These are phyloP conservation scores for Drosophila kepulauana DNA, from an alignment of 1,140 invertebrate genomes.

Conservation along the genomic window DNA sequence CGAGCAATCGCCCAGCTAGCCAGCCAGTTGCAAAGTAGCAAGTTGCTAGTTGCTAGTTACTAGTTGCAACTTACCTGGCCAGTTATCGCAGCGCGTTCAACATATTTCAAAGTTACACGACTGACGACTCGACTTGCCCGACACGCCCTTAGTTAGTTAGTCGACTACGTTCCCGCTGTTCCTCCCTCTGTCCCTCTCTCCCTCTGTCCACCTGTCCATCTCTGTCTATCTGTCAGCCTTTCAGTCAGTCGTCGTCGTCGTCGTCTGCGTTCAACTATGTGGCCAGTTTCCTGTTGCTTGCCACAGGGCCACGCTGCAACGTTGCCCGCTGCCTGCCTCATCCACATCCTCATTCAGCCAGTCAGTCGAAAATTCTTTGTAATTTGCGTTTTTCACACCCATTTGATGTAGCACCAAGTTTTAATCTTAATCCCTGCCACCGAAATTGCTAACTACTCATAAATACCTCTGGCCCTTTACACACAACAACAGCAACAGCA, in stretches of 20 bases:
- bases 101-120: slow-evolving; percentile 82
- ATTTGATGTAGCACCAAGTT: slow-evolving; percentile 79
- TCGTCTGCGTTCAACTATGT: slow-evolving; percentile 57
- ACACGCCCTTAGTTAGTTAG: slow-evolving; percentile 82
- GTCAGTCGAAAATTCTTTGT: slow-evolving; percentile 69
- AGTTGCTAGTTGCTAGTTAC: slow-evolving; percentile 49
- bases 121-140: slow-evolving; percentile 65
- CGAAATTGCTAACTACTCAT: slow-evolving; percentile 77
- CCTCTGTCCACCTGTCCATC: slow-evolving; percentile 22
- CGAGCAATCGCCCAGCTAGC: slow-evolving; percentile 7
- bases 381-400: slow-evolving; percentile 82
- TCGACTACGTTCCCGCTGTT: slow-evolving; percentile 28
- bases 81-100: slow-evolving; percentile 77
- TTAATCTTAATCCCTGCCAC: slow-evolving; percentile 81
- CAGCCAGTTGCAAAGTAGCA: slow-evolving; percentile 26
- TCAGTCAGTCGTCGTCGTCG: neutral
- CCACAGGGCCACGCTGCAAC: slow-evolving; percentile 41
- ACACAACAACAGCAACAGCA: too few species aligned
- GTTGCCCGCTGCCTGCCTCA: neutral
- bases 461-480: slow-evolving; percentile 38
- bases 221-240: slow-evolving; percentile 22
- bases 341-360: neutral
- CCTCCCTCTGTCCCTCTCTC: slow-evolving; percentile 13
- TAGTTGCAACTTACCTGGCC: slow-evolving; percentile 66
- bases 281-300: slow-evolving; percentile 71